Conservation (phyloP, 2,888 invertebrate species). For the Sericinus montela region DNA sequence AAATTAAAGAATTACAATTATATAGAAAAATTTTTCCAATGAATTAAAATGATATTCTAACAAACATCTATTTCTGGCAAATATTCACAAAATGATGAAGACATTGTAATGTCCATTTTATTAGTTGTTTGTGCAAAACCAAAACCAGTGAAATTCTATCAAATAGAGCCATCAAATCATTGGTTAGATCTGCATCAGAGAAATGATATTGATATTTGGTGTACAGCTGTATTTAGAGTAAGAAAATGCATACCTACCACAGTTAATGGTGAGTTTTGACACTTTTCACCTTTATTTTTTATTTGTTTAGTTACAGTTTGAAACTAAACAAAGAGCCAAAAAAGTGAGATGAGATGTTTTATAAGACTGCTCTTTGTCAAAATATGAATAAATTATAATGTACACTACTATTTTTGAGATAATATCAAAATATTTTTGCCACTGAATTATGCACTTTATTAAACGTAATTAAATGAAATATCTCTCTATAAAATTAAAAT, state of each 20-base stretch:
- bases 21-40: too few species aligned
- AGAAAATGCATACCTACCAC: conserved; percentile 67
- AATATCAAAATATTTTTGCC: too few species aligned
- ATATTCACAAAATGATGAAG: conserved; percentile 63
- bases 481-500: too few species aligned
- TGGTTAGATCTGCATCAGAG: conserved; percentile 62
- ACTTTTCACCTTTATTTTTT: background rate
- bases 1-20: too few species aligned
- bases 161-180: conserved; percentile 51
- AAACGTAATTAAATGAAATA: too few species aligned
- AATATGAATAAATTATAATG: too few species aligned
- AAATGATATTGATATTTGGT: conserved; percentile 58
- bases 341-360: too few species aligned
- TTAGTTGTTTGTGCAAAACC: conserved; percentile 64
- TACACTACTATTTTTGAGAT: too few species aligned
- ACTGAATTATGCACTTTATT: too few species aligned
- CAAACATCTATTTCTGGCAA: conserved; percentile 50
- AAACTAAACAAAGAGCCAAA: too few species aligned
- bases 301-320: too few species aligned
- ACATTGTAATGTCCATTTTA: conserved; percentile 61
- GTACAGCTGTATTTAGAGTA: conserved; percentile 63
- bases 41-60: background rate
- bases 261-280: conserved; percentile 46
- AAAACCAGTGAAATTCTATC: conserved; percentile 51
- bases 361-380: too few species aligned